Conservation (phyloP, 2,888 invertebrate genomes). For the Bugulina stolonifera region DNA sequence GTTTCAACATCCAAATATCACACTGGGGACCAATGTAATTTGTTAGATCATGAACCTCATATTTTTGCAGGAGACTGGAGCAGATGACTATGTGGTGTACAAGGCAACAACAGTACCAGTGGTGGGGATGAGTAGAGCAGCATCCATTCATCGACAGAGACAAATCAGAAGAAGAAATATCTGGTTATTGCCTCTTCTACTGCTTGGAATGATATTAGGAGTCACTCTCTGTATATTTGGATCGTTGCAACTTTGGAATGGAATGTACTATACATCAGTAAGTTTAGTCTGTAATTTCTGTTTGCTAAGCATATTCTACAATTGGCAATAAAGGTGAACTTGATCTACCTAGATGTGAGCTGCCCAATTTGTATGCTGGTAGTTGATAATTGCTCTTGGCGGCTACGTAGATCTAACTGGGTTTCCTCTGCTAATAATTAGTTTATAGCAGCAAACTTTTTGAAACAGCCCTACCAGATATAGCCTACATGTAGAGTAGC, state of each 20-base stretch:
- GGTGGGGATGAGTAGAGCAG: neutral
- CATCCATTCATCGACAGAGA: neutral
- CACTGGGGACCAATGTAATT: no score
- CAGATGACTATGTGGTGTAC: neutral
- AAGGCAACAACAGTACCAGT: conserved; percentile 21
- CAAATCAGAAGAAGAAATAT: neutral
- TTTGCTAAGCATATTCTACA: neutral
- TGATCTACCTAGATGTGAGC: neutral
- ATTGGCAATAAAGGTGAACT: neutral
- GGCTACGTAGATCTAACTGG: no score
- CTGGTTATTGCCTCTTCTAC: neutral
- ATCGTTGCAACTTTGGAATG: neutral
- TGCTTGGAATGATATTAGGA: neutral
- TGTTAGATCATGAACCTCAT: no score
- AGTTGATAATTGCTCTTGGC: no score
- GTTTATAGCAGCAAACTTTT: no score
- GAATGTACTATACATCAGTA: neutral
- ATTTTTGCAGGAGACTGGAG: conserved; percentile 1
- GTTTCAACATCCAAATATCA: no score
- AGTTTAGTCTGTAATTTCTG: neutral
- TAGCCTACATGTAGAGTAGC: no score
- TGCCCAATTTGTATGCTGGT: no score
- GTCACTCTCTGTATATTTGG: neutral
- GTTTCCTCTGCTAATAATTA: no score
- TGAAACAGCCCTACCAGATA: no score